Conservation (phyloP, 2,797 vertebrate species). For the Rhinoraja longicauda region DNA sequence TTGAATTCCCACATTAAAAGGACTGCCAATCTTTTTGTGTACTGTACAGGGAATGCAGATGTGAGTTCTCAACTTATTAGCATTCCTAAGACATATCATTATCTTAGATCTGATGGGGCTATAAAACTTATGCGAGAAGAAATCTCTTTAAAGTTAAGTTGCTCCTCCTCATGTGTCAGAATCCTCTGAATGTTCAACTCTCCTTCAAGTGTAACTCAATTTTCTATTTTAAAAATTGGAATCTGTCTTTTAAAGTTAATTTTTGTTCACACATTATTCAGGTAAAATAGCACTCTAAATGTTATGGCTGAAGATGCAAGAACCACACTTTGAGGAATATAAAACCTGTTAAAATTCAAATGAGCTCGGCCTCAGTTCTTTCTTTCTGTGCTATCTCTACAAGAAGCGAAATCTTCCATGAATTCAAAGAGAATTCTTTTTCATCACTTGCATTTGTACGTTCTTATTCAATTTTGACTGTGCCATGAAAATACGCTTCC, state of each 20-base stretch:
- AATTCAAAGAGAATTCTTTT: neutral
- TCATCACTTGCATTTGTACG: neutral
- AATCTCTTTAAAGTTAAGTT: neutral
- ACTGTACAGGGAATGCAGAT: neutral
- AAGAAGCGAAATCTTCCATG: neutral
- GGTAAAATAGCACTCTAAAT: neutral
- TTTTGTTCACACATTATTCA: slow-evolving; percentile 8
- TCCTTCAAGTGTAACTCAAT: neutral
- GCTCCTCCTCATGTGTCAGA: neutral
- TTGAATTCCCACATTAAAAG: slow-evolving; percentile 28
- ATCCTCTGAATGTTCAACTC: neutral
- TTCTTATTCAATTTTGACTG: neutral
- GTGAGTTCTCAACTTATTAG: neutral
- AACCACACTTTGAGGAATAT: neutral
- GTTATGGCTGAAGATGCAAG: neutral
- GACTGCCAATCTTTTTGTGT: neutral
- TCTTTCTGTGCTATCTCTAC: neutral
- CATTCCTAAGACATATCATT: neutral
- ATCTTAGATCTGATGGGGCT: slow-evolving; percentile 13
- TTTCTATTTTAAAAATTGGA: neutral
- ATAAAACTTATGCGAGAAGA: slow-evolving; percentile 5
- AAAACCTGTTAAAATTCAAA: neutral
- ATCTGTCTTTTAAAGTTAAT: neutral
- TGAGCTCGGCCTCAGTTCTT: neutral
- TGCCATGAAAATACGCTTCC: neutral